Evolutionary conservation across 2,888 invertebrate species (phyloP), one percentile per base, ranked within the genome.

Genomic region (Ferrisia virgata): DNA sequence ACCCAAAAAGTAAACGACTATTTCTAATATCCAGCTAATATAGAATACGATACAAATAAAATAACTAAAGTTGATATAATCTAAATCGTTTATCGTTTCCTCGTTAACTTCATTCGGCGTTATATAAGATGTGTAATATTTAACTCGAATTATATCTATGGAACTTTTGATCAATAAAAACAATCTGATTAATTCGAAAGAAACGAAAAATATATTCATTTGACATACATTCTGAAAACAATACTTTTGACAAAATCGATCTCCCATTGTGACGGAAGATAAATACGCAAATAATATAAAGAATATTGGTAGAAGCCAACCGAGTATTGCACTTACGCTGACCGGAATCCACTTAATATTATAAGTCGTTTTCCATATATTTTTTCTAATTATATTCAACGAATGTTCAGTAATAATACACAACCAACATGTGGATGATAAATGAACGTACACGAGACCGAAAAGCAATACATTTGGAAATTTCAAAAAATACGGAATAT

Each of bases 61-160:
- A 28, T 33, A 43, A 22, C 79, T 28, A 18, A 43, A 79, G 28
- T 79, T 79, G 0, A 43, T 79, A 36, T 79, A 79, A 79, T 43
- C 43, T 25, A 40, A 25, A 28, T 79, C 79, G 25, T 40, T 79
- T 22, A 43, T 28, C 0, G 28, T 43, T 28, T 39, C 40, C 2
- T 40, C 40, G 25, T 79, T 40, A 2, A n/a, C 22, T 25, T 36
- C 79, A 25, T 13, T 28, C n/a, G 40, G 79, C 6, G n/a, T 25
- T 11, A 79, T 13, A 25, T 40, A 43, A 22, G 40, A 40, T 13
- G 79, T 79, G 13, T 43, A 79, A 36, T 79, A 79, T 28, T 79
- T 79, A 28, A 79, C 40, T 18, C 79, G 40, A 40, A 79, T 43
- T 18, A 79, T 28, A 79, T 79, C 79, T 11, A 79, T n/a, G 15